phyloP scores from a whole-genome alignment of 1,140 invertebrate genomes.

The Heliconius himera region DNA sequence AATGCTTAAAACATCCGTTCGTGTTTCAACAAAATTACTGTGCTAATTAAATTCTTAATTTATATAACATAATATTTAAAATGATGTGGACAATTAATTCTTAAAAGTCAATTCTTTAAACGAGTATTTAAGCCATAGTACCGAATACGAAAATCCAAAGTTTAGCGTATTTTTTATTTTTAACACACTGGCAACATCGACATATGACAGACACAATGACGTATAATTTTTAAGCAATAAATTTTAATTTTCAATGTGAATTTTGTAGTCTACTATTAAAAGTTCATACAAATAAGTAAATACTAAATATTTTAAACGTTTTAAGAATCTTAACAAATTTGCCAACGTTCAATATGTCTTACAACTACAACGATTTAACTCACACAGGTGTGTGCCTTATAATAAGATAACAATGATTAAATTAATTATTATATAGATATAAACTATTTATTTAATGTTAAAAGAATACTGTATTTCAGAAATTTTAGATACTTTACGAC shows the following conservation, averaged over 20 bases:
- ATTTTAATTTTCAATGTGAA: conserved; percentile 1
- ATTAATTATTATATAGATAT: neutral
- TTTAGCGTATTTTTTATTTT: no score
- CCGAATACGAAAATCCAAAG: no score
- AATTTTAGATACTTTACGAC: conserved; percentile 89
- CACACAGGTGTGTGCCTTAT: conserved; percentile 35
- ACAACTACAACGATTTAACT: conserved; percentile 49
- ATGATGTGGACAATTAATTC: no score
- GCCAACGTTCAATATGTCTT: conserved; percentile 27
- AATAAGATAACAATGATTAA: neutral
- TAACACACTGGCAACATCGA: no score
- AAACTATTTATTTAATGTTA: neutral
- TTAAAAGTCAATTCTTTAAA: no score
- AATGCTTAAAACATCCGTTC: no score
- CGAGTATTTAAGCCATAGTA: no score
- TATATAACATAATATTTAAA: no score
- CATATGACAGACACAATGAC: neutral
- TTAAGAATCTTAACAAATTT: neutral
- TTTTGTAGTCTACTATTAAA: neutral
- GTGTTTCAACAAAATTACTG: no score
- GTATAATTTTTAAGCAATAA: neutral
- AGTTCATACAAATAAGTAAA: neutral
- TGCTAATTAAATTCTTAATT: no score
- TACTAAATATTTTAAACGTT: neutral
- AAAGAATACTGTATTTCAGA: conserved; percentile 81